Evolutionary conservation across 1,140 invertebrate genomes (phyloP).

Genomic region (Cotesia typhae): DNA sequence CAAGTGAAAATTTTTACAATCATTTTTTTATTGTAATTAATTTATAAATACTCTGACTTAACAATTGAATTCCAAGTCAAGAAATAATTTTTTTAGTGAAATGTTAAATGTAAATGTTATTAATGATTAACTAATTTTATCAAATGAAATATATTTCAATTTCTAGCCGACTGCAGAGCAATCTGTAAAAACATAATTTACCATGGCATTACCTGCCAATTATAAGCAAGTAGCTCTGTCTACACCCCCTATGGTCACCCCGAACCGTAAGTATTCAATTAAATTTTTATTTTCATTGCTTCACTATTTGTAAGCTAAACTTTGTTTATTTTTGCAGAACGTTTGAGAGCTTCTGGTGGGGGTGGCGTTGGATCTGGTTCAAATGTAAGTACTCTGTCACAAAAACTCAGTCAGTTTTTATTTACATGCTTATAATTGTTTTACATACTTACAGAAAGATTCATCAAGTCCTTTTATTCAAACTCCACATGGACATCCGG

Average conservation of each 20-base stretch:
- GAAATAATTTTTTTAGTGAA: too few relatives aligned
- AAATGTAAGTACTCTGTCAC: slow-evolving; percentile 57
- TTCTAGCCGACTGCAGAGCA: background rate
- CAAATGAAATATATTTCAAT: too few relatives aligned
- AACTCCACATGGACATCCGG: slow-evolving; percentile 89
- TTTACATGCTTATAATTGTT: slow-evolving; percentile 31
- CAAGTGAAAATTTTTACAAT: too few relatives aligned
- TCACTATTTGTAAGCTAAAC: slow-evolving; percentile 18
- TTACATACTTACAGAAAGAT: slow-evolving; percentile 68
- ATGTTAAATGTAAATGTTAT: too few relatives aligned
- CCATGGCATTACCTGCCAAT: slow-evolving; percentile 77
- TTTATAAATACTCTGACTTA: too few relatives aligned
- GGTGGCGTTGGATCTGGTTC: slow-evolving; percentile 61
- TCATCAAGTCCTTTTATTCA: slow-evolving; percentile 82
- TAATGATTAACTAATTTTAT: too few relatives aligned
- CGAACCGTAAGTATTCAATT: slow-evolving; percentile 50
- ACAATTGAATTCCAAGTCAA: too few relatives aligned
- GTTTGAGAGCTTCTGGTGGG: slow-evolving; percentile 68
- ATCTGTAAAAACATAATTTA: background rate
- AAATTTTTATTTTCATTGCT: background rate
- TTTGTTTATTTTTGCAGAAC: slow-evolving; percentile 64
- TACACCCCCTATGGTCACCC: slow-evolving; percentile 65
- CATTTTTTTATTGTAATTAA: too few relatives aligned
- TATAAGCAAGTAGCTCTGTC: slow-evolving; percentile 79
- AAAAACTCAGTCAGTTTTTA: background rate